Evolutionary conservation across 2,113 vertebrate genomes (phyloP), one percentile per base, ranked within the genome.

Genomic region (Cyanocitta stelleri): DNA sequence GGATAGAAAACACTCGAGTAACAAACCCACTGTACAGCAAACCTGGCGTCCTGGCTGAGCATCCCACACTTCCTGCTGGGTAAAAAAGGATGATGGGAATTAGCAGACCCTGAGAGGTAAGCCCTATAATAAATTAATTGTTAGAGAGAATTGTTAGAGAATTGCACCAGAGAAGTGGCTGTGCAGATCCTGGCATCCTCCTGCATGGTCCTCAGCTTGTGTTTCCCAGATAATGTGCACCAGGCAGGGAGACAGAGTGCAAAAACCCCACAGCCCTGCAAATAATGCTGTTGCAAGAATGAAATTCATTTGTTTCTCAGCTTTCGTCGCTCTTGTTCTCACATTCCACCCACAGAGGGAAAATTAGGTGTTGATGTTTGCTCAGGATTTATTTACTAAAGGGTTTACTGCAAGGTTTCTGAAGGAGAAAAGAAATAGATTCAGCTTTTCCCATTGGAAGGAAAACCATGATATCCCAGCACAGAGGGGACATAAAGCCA

Each of bases 331-430:
- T 93, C 66, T 33, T 9, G 24, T 89, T 94, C 88, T 91, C 80
- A 79, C 87, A 35, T 93, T 82, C 94, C 80, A 69, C 68, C 80
- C 94, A 84, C 96, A 86, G 64, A 87, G 54, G 76, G 80, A 87
- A 96, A 92, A 96, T 94, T 39, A 76, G 86, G 73, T 61, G 86
- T 43, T 82, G 73, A 74, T 51, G 41, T 89, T 82, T 41, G 33
- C 80, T 69, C 13, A 8, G 46, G 46, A 79, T 84, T 92, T 73
- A 82, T 87, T 86, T 81, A 41, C 69, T 56, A 3, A 24, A 46
- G 72, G 63, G 30, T 87, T 71, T 46, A 8, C 72, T 55, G 74
- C 1, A 5, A 56, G 81, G 52, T 13, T 80, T 56, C 85, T 63
- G 26, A 43, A 77, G 81, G 66, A 83, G 46, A n/a, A 63, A 63